Base-by-base conservation (phyloP, 1,140 invertebrate species). In the Cyphomyrmex costatus region DNA sequence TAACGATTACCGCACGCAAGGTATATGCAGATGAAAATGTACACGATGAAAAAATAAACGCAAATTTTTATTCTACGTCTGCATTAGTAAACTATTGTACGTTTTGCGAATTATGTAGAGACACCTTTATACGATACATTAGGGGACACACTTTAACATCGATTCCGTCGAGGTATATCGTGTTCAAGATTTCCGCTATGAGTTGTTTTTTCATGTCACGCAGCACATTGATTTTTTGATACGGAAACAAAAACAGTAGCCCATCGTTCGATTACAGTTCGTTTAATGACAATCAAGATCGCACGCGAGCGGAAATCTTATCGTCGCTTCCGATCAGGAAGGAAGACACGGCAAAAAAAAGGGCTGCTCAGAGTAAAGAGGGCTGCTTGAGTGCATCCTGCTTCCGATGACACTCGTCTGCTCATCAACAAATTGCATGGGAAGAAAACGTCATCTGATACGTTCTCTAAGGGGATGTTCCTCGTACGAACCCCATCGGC, bases 301-400 rank as follows among this genome's bases (percentile, higher is more conserved):
- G 53, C 36, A 68, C 80, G 82, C 83, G 58, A 83, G 77, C 90
- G 91, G 92, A 92, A 92, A 93, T 93, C 88, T 92, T 92, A 91
- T 93, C 92, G 51, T 46, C 68, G 27, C 87, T 92, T 92, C 87
- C 91, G 90, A 93, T 92, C 90, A 30, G 68, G 6, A 65, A n/a
- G 58, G 58, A 74, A 78, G 80, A 86, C 73, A 70, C 82, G 86
- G 77, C 83, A 71, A 27, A 49, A 36, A 74, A 83, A 46, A 58
- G 46, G 36, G 60, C 27, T 49, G 19, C 14, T 58, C 33, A 14
- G 14, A 33, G 77, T 14, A 71, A 42, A 36, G 16, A 65, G 56
- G 51, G 12, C 61, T 53, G 65, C 27, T 36, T 33, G 33, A 77
- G 58, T 70, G 21, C 82, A 91, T 91, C 85, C 89, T 90, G 80